These are phyloP conservation scores for Maniola jurtina DNA, from an alignment of 1,140 invertebrate genomes.

Conservation along the genomic window DNA sequence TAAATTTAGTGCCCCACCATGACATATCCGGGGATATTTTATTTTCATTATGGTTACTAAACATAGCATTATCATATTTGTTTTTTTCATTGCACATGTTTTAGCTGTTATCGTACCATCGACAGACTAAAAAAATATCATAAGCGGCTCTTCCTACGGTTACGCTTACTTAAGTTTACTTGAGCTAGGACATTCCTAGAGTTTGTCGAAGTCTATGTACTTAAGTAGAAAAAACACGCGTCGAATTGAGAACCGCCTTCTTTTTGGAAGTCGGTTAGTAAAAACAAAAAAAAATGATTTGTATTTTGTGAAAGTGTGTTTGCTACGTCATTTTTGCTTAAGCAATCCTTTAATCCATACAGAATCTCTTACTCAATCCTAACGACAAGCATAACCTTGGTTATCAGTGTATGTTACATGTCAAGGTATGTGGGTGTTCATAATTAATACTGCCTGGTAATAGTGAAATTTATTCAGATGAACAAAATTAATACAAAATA, in stretches of 20 bases:
- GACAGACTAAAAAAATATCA: too few species aligned
- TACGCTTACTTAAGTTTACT: too few species aligned
- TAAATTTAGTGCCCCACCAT: too few species aligned
- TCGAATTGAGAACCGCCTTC: too few species aligned
- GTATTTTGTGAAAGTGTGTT: neutral
- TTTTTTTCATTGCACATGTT: constrained; percentile 1
- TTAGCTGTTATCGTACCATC: neutral
- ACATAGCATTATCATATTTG: neutral
- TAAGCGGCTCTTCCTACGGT: too few species aligned
- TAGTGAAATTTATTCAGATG: neutral
- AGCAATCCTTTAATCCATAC: neutral
- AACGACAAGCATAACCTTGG: neutral
- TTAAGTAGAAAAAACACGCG: too few species aligned
- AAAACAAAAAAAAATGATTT: neutral
- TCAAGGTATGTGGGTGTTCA: neutral
- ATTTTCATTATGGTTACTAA: too few species aligned
- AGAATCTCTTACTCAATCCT: constrained; percentile 2
- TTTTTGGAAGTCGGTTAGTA: too few species aligned
- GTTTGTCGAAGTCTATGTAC: too few species aligned
- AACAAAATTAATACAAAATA: neutral
- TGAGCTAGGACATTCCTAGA: too few species aligned
- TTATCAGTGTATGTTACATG: constrained; percentile 3
- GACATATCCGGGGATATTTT: neutral
- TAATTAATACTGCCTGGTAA: neutral
- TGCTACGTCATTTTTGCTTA: neutral